Percentiles rank a stretch among this genome's conserved stretches.
Conservation (phyloP, 2,888 invertebrate genomes). For the Caenorhabditis uteleia region DNA sequence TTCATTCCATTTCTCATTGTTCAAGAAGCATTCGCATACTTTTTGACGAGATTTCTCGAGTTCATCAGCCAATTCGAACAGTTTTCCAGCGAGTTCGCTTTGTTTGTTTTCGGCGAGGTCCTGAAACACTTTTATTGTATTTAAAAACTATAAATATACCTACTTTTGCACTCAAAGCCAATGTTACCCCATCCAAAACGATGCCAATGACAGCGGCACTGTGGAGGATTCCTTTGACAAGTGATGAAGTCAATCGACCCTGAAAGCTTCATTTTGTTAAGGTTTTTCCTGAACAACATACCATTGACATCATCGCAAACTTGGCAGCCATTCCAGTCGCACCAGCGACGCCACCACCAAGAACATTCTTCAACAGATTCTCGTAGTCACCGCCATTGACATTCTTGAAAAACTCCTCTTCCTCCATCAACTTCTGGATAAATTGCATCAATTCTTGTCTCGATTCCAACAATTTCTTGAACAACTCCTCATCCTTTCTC, state of each 20-base stretch:
- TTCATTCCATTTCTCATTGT: constrained; percentile 33
- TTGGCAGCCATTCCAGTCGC: constrained; percentile 16
- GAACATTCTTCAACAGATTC: constrained; percentile 19
- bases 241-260: constrained; percentile 44
- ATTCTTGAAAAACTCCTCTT: constrained; percentile 19
- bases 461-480: constrained; percentile 14
- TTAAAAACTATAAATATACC: background rate
- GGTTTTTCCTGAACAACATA: no score
- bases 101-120: constrained; percentile 17
- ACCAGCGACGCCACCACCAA: constrained; percentile 15
- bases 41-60: constrained; percentile 39
- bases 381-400: constrained; percentile 16
- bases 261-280: no score
- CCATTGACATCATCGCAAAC: constrained; percentile 13
- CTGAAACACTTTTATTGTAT: no score
- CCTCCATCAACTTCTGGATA: constrained; percentile 6
- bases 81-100: constrained; percentile 30
- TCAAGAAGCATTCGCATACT: constrained; percentile 36
- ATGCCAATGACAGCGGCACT: constrained; percentile 49
- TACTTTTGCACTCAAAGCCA: constrained; percentile 35
- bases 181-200: constrained; percentile 36
- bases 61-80: constrained; percentile 28
- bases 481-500: constrained; percentile 11
- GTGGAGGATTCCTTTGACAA: constrained; percentile 47
- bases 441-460: constrained; percentile 23